Base-by-base conservation (phyloP, 2,113 vertebrate genomes). In the Notothenia coriiceps region DNA sequence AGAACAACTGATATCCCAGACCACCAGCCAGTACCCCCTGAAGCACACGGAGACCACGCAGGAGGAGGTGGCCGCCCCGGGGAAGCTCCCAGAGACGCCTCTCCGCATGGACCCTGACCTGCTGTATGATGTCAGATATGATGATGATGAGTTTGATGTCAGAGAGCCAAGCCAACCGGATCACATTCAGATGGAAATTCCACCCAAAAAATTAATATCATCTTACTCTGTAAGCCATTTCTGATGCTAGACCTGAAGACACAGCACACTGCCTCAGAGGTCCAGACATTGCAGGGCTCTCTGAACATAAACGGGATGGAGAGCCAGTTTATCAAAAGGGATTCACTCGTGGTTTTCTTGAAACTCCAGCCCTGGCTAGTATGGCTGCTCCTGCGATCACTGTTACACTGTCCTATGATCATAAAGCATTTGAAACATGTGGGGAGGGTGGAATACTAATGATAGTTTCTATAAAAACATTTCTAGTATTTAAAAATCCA, bases 51-150 rank as follows among this genome's bases (percentile, higher is more conserved):
- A 97, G 80, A 98, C 98, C 59, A 98, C 98, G 1, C 88, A 96
- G 80, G 97, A 98, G 67, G 97, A 98, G 91, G 93, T 95, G 0
- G 95, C 96, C 0, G 91, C 96, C 54, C 97, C 97, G 12, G 98
- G 97, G 44, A 98, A 98, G 78, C 94, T 99, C 80, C 97, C 98
- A 0, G 97, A 99, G 90, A 98, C 98, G 0, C 98, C 98, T 20
- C 95, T 98, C 69, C 94, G 97, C 70, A 94, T 93, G 93, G 96
- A 97, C 1, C 95, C 96, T 0, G 84, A 90, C 67, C 73, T 88
- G 51, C 61, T 94, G 67, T 88, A 91, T 2, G 87, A 97, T 51
- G 95, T 94, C 22, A 94, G 92, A 1, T 87, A 95, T 9, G 95
- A 94, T 18, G 95, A 97, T 46, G 95, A 97, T 46, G 88, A 94